Evolutionary conservation across 2,888 invertebrate genomes (phyloP).

Genomic region (Caenorhabditis sinica): DNA sequence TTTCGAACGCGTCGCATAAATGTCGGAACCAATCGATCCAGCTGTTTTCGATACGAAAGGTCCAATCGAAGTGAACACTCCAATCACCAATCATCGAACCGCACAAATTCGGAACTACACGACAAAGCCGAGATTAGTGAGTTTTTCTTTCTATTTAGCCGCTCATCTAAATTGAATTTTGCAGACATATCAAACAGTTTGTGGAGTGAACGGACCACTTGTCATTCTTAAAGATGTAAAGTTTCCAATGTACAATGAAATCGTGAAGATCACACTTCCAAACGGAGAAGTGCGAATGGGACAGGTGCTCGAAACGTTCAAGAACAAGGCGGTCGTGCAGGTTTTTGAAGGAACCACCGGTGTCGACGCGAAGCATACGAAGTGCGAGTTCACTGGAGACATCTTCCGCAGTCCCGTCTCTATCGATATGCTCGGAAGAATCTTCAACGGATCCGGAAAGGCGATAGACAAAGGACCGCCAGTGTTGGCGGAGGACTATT

Average conservation of each 20-base stretch:
- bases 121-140: constrained; percentile 90
- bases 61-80: constrained; percentile 64
- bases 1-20: background rate
- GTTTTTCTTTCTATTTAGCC: background rate
- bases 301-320: constrained; percentile 96
- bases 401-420: constrained; percentile 98
- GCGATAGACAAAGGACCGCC: constrained; percentile 97
- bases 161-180: constrained; percentile 1
- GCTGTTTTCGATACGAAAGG: constrained; percentile 20
- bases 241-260: constrained; percentile 99
- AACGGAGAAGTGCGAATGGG: constrained; percentile 97
- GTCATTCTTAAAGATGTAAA: constrained; percentile 99
- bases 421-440: constrained; percentile 98
- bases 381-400: constrained; percentile 99
- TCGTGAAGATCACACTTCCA: constrained; percentile 93
- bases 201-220: constrained; percentile 98
- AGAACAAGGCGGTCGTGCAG: constrained; percentile 96
- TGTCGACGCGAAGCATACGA: constrained; percentile 98
- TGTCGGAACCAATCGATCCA: constrained; percentile 22
- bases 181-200: constrained; percentile 93
- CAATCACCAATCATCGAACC: constrained; percentile 68
- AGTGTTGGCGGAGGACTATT: constrained; percentile 96
- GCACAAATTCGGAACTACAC: constrained; percentile 91
- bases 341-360: constrained; percentile 97
- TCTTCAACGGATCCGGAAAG: constrained; percentile 99